Percentiles rank a stretch among this genome's conserved stretches.
These are phyloP conservation scores for Eristalis pertinax DNA, from an alignment of 2,888 invertebrate species.

Conservation along the genomic window DNA sequence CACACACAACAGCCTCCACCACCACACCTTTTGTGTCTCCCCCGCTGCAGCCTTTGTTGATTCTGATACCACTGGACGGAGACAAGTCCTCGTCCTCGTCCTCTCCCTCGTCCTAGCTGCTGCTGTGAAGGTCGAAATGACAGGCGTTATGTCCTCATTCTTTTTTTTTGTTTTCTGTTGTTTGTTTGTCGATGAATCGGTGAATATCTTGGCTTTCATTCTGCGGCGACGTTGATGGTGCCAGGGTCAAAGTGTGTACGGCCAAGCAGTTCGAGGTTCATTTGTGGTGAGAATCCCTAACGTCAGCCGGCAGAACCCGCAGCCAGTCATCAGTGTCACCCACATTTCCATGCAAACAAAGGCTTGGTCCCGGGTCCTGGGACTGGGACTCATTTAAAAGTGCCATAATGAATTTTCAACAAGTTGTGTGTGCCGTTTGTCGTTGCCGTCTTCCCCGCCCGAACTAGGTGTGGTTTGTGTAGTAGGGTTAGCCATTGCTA, in stretches of 20 bases:
- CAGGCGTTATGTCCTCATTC: not conserved
- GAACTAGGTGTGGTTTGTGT: not conserved
- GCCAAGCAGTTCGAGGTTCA: constrained; percentile 59
- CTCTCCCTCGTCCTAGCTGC: too few species aligned
- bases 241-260: constrained; percentile 60
- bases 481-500: too few species aligned
- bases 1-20: not conserved
- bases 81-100: not conserved
- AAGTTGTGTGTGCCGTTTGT: constrained; percentile 45
- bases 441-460: not conserved
- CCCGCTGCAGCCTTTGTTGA: constrained; percentile 35
- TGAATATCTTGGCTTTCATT: constrained; percentile 61
- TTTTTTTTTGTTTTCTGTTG: constrained; percentile 31
- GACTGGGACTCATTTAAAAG: constrained; percentile 50
- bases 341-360: constrained; percentile 65
- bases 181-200: constrained; percentile 59
- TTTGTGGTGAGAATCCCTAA: constrained; percentile 49
- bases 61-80: not conserved
- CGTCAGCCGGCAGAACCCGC: constrained; percentile 1
- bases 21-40: constrained; percentile 46
- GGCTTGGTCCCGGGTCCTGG: constrained; percentile 49
- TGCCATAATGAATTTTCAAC: constrained; percentile 72
- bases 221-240: constrained; percentile 26
- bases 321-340: constrained; percentile 9
- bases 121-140: not conserved